Conservation (phyloP, 2,113 vertebrate species). For the Physeter macrocephalus region DNA sequence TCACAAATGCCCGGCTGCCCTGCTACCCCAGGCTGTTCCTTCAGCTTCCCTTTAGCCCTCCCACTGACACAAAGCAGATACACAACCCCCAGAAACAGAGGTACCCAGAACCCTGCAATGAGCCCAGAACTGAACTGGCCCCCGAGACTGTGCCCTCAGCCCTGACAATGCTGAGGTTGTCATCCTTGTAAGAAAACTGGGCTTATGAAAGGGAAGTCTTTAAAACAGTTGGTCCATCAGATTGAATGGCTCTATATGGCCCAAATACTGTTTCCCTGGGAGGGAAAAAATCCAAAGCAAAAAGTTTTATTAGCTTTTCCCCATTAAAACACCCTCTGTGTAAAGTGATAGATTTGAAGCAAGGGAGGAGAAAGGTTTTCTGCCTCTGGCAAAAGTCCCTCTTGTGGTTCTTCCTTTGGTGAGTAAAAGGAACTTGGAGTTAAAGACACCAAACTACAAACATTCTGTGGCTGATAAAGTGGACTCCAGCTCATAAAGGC, state of each 20-base stretch:
- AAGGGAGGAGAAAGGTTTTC: conserved; percentile 6
- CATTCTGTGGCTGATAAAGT: neutral
- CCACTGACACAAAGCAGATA: neutral
- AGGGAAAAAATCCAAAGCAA: neutral
- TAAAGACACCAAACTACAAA: neutral
- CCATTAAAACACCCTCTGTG: neutral
- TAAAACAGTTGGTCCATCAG: neutral
- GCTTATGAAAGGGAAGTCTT: neutral
- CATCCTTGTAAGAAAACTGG: neutral
- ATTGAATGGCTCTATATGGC: neutral
- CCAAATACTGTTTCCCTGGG: neutral
- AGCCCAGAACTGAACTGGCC: accelerated
- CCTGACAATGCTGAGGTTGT: neutral
- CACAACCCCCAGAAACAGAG: neutral
- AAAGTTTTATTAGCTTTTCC: neutral
- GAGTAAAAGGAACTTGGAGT: conserved; percentile 6
- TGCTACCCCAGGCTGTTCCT: neutral
- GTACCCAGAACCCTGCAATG: no score
- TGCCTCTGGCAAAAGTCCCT: neutral
- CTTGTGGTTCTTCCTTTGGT: neutral
- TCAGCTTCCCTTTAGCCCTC: neutral
- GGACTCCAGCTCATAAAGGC: neutral
- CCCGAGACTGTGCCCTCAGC: neutral
- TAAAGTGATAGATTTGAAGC: conserved; percentile 1
- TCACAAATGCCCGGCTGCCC: neutral